phyloP scores from a whole-genome alignment of 2,888 invertebrate species.

The Mycogona germanica region DNA sequence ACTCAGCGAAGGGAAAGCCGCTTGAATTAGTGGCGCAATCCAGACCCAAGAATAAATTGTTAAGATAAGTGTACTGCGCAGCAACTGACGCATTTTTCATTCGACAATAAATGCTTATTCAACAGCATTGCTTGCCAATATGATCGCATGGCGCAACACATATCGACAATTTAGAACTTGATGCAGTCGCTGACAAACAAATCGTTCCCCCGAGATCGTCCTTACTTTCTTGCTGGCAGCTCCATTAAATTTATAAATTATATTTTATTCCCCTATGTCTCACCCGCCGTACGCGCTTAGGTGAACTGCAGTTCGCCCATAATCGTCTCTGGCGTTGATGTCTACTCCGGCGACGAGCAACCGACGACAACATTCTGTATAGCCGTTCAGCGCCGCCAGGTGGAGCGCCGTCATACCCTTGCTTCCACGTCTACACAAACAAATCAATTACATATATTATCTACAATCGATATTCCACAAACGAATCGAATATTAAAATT shows the following conservation, averaged over 20 bases:
- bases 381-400: slow-evolving; percentile 48
- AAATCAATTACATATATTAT: background rate
- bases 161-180: too few species aligned
- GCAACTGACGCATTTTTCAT: too few species aligned
- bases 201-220: too few species aligned
- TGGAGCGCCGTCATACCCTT: slow-evolving; percentile 46
- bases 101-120: too few species aligned
- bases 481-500: slow-evolving; percentile 1
- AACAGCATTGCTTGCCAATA: too few species aligned
- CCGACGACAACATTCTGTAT: slow-evolving; percentile 47
- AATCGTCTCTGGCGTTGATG: slow-evolving; percentile 44
- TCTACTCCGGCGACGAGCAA: slow-evolving; percentile 43
- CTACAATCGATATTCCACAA: background rate
- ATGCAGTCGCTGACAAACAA: too few species aligned
- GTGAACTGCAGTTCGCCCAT: slow-evolving; percentile 47
- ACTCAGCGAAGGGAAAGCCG: too few species aligned
- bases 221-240: too few species aligned
- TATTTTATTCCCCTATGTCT: slow-evolving; percentile 39
- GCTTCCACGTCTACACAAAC: slow-evolving; percentile 24
- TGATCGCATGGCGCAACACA: too few species aligned
- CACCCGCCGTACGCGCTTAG: slow-evolving; percentile 47
- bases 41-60: too few species aligned
- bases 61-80: too few species aligned
- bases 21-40: too few species aligned
- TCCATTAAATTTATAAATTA: slow-evolving; percentile 43